Conservation (phyloP, 2,888 invertebrate genomes). For the Drosophila lacicola region DNA sequence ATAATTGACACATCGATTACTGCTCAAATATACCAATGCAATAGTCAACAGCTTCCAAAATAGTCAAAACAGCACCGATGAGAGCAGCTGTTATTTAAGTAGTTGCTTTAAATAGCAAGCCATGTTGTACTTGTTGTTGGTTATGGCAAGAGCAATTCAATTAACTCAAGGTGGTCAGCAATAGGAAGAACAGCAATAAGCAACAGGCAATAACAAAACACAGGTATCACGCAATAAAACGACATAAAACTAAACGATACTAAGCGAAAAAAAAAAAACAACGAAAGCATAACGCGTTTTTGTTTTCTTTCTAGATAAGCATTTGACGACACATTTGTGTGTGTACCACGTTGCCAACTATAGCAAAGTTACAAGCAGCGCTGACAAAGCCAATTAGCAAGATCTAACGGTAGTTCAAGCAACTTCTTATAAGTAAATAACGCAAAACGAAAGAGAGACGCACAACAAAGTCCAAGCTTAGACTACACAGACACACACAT, state of each 20-base stretch:
- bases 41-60: constrained; percentile 20
- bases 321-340: constrained; percentile 31
- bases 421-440: constrained; percentile 68
- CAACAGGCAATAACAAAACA: constrained; percentile 48
- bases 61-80: constrained; percentile 12
- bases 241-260: constrained; percentile 41
- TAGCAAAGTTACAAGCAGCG: constrained; percentile 39
- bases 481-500: constrained; percentile 2
- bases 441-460: constrained; percentile 51
- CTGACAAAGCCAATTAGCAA: constrained; percentile 69
- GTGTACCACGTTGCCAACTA: constrained; percentile 50
- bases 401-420: constrained; percentile 72
- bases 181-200: background rate
- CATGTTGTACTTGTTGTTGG: constrained; percentile 24
- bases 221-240: constrained; percentile 56
- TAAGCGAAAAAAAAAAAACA: constrained; percentile 18
- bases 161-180: constrained; percentile 57
- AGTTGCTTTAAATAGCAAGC: constrained; percentile 24
- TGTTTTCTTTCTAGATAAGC: constrained; percentile 39
- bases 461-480: constrained; percentile 48
- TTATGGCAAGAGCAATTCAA: constrained; percentile 48
- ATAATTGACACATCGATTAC: constrained; percentile 18
- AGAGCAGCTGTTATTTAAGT: constrained; percentile 5
- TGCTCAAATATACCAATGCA: constrained; percentile 12
- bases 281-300: constrained; percentile 42